Base-by-base conservation (phyloP, 1,140 invertebrate species). In the Pogonomyrmex barbatus region DNA sequence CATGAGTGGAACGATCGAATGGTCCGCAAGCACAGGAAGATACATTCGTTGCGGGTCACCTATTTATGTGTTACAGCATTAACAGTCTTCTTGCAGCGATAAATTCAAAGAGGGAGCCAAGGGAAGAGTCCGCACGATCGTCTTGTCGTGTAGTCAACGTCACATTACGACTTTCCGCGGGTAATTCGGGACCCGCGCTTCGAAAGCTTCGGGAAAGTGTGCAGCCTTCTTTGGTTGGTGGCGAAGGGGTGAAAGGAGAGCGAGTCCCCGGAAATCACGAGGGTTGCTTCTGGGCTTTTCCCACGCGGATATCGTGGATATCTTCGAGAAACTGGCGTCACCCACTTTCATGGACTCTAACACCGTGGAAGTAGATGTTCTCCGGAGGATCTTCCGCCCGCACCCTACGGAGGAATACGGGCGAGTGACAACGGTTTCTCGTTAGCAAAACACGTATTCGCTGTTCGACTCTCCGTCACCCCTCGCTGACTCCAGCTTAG, bases 381-480 rank as follows among this genome's bases (percentile, higher is more conserved):
- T 70, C 10, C 81, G n/a, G 4, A 60, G 75, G 62, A 87, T 89
- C 81, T 87, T 36, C 50, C 45, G 17, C 39, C 17, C 54, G 30
- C 75, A 78, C 79, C 87, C 86, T 60, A 76, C 47, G 17, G 76
- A 78, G 82, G 91, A 91, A 91, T 91, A 94, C 91, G 86, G 54
- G 12, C 36, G 54, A 85, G 86, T 91, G 93, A 93, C 93, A 93
- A 93, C 89, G 91, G 89, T 94, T 94, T 93, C 93, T 93, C 93
- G 92, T 94, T 94, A 94, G 90, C 90, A 87, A 87, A 92, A 93
- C 92, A 93, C 91, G 73, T 90, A 88, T 87, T 87, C 86, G 85
- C 65, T 84, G 88, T 85, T 91, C 92, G 87, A 87, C 88, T 88
- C 85, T 87, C 91, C 87, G 56, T 75, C 89, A 88, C 78, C 60